Evolutionary conservation across 2,888 invertebrate species (phyloP).

Genomic region (Auanema freiburgensis): DNA sequence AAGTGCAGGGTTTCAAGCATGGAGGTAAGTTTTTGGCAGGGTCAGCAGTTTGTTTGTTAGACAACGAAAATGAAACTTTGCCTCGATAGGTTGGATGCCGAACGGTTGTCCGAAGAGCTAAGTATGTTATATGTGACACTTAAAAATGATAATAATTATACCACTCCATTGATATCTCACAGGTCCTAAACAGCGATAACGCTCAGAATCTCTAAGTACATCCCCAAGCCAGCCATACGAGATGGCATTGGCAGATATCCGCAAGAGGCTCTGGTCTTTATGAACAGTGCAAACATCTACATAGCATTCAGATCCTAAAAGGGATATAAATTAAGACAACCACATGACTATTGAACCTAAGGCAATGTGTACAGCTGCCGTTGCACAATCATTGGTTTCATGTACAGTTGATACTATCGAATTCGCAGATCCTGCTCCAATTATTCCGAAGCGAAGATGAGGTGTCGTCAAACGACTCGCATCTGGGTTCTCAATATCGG

Average conservation of each 20-base stretch:
- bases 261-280: slow-evolving; percentile 69
- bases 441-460: slow-evolving; percentile 74
- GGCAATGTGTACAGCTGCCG: slow-evolving; percentile 81
- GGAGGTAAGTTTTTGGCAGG: slow-evolving; percentile 48
- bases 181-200: slow-evolving; percentile 83
- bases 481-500: slow-evolving; percentile 54
- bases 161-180: slow-evolving; percentile 72
- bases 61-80: slow-evolving; percentile 41
- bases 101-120: slow-evolving; percentile 59
- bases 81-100: slow-evolving; percentile 59
- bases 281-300: slow-evolving; percentile 79
- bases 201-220: slow-evolving; percentile 78
- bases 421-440: slow-evolving; percentile 76
- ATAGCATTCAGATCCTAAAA: slow-evolving; percentile 73
- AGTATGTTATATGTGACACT: slow-evolving; percentile 8
- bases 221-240: slow-evolving; percentile 86
- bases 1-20: slow-evolving; percentile 50
- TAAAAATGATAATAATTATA: slow-evolving; percentile 10
- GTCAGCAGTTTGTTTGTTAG: slow-evolving; percentile 37
- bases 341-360: slow-evolving; percentile 69
- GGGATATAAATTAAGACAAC: neutral
- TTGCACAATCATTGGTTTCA: slow-evolving; percentile 79
- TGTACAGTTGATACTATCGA: slow-evolving; percentile 79
- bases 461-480: slow-evolving; percentile 62
- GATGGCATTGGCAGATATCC: slow-evolving; percentile 78